Conservation (phyloP, 2,797 vertebrate species). For the Podarcis lilfordi region DNA sequence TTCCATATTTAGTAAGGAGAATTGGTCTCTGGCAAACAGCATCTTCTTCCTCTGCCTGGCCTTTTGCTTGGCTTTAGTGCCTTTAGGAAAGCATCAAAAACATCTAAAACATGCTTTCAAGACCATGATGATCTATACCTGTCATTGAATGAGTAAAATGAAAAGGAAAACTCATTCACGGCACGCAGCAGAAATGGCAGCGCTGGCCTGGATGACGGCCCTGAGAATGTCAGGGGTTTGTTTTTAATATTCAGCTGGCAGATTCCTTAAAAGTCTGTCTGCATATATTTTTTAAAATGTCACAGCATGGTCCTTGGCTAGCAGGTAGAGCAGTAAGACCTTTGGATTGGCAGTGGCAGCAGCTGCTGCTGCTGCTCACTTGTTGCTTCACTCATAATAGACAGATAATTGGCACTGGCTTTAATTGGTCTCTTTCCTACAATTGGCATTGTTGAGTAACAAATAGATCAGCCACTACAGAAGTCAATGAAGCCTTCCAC, state of each 20-base stretch:
- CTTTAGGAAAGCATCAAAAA: neutral
- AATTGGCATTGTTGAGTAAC: conserved; percentile 12
- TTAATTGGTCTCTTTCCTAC: neutral
- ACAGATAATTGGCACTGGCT: neutral
- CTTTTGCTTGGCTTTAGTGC: neutral
- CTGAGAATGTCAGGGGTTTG: neutral
- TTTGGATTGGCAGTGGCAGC: conserved; percentile 1
- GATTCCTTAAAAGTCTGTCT: neutral
- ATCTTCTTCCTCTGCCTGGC: neutral
- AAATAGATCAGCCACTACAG: neutral
- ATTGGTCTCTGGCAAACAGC: neutral
- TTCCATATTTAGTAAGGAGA: neutral
- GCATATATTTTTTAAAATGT: neutral
- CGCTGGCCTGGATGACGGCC: neutral
- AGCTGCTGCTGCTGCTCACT: neutral
- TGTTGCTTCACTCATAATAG: conserved; percentile 4
- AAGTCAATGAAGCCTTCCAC: neutral
- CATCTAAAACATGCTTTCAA: neutral
- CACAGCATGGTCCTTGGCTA: neutral
- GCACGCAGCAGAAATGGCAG: neutral
- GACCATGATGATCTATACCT: neutral
- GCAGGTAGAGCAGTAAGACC: neutral
- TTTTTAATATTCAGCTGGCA: conserved; percentile 1
- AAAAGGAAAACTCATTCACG: neutral
- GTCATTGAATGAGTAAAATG: neutral